These are phyloP conservation scores for Abrostola tripartita DNA, from an alignment of 2,888 invertebrate species.

Conservation along the genomic window DNA sequence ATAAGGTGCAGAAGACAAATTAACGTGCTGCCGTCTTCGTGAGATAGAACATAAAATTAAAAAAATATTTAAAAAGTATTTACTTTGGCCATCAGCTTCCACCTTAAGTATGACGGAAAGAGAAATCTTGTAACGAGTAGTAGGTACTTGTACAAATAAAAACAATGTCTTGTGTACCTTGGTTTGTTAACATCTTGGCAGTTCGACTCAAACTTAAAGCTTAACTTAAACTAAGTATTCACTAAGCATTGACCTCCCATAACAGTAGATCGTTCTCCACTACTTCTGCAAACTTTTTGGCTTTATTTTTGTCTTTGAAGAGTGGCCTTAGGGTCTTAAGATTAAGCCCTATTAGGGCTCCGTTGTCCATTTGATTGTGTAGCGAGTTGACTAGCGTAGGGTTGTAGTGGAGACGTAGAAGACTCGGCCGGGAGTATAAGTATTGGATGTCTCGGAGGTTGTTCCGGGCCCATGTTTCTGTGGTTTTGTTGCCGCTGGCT, in stretches of 20 bases:
- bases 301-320: slow-evolving; percentile 91
- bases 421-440: slow-evolving; percentile 92
- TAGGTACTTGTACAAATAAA: too few relatives aligned
- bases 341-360: slow-evolving; percentile 93
- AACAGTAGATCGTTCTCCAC: slow-evolving; percentile 95
- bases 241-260: slow-evolving; percentile 90
- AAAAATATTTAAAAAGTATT: too few relatives aligned
- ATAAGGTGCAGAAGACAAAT: too few relatives aligned
- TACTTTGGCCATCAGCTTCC: too few relatives aligned
- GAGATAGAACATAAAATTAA: too few relatives aligned
- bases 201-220: too few relatives aligned
- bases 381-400: slow-evolving; percentile 90
- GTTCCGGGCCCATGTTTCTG: slow-evolving; percentile 92
- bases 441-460: slow-evolving; percentile 92
- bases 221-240: background rate
- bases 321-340: slow-evolving; percentile 92
- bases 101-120: too few relatives aligned
- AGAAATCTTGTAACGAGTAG: too few relatives aligned
- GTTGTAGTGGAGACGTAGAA: slow-evolving; percentile 93
- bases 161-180: too few relatives aligned
- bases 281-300: slow-evolving; percentile 94
- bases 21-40: too few relatives aligned
- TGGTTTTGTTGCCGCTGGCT: slow-evolving; percentile 93
- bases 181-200: too few relatives aligned
- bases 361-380: slow-evolving; percentile 92